Conservation (phyloP, 2,797 vertebrate species). For the Lagorchestes hirsutus region DNA sequence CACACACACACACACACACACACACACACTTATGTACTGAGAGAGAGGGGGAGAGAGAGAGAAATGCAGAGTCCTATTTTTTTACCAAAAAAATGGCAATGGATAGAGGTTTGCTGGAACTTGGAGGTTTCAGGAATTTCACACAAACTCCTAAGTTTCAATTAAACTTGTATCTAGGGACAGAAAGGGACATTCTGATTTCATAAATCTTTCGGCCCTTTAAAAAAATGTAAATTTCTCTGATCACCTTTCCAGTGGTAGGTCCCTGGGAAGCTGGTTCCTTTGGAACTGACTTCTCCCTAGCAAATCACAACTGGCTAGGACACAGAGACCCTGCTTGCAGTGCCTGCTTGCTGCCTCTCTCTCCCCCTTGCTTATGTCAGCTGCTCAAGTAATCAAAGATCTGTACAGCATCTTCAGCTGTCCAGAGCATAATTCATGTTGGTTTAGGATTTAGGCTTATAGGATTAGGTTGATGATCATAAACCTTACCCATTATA, state of each 20-base stretch:
- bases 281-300: background rate
- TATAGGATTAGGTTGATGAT: conserved; percentile 72
- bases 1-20: too few species aligned
- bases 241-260: background rate
- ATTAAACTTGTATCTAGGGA: background rate
- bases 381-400: conserved; percentile 63
- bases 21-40: too few species aligned
- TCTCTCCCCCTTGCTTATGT: background rate
- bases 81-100: background rate
- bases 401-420: conserved; percentile 45
- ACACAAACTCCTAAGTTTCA: background rate
- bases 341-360: background rate
- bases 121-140: conserved; percentile 21
- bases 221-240: background rate
- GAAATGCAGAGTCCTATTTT: background rate
- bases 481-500: conserved; percentile 77
- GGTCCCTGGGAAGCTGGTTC: background rate
- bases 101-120: background rate
- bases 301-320: background rate
- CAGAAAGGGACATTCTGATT: background rate
- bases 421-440: conserved; percentile 62
- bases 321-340: background rate
- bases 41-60: too few species aligned
- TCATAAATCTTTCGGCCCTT: conserved; percentile 22
- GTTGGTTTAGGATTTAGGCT: conserved; percentile 74